Evolutionary conservation across 2,113 vertebrate species (phyloP).

Genomic region (Hyla sarda): DNA sequence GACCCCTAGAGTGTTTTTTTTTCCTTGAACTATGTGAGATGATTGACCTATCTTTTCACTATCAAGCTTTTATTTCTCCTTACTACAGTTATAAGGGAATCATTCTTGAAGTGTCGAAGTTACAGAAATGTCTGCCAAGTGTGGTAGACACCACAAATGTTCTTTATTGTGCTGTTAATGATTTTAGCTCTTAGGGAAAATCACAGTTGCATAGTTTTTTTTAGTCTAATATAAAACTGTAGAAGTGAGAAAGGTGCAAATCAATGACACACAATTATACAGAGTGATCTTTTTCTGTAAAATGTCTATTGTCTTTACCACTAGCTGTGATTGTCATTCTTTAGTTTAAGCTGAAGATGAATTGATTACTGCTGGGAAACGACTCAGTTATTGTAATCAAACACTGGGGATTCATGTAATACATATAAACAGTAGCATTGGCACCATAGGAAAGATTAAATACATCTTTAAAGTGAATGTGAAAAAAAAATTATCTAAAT

Average conservation of each 20-base stretch:
- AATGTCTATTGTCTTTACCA: constrained; percentile 32
- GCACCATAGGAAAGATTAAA: background rate
- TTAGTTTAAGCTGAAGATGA: constrained; percentile 25
- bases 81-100: background rate
- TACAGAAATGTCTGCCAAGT: background rate
- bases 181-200: background rate
- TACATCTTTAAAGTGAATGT: background rate
- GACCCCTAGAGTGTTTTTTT: background rate
- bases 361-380: constrained; percentile 13
- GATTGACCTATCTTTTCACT: background rate
- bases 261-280: constrained; percentile 15
- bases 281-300: constrained; percentile 2
- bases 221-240: background rate
- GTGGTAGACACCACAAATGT: constrained; percentile 11
- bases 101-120: constrained; percentile 9
- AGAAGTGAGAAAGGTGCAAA: background rate
- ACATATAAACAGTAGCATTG: constrained; percentile 18
- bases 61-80: constrained; percentile 12
- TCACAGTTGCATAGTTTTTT: background rate
- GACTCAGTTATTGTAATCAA: background rate
- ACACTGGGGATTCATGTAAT: background rate
- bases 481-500: too few relatives aligned
- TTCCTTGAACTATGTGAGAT: constrained; percentile 10
- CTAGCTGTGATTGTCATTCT: background rate
- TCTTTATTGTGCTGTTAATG: background rate